Evolutionary conservation across 2,113 vertebrate species (phyloP).

Genomic region (Mystacornis crossleyi): DNA sequence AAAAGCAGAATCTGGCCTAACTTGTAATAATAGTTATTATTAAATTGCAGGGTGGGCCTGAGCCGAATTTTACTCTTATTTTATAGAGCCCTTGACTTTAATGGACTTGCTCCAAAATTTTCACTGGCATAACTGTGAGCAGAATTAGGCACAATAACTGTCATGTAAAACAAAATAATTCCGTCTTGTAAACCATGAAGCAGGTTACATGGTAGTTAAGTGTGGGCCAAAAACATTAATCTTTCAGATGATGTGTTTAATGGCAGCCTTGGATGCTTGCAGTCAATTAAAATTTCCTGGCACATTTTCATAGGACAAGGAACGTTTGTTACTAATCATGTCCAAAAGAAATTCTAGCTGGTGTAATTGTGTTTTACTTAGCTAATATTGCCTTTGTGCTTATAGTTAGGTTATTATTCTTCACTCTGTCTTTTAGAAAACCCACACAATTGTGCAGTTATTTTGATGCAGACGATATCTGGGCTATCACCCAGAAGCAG

Average conservation of each 20-base stretch:
- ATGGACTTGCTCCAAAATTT: constrained; percentile 22
- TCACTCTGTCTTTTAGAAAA: neutral
- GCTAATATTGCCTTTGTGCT: neutral
- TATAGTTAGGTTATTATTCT: neutral
- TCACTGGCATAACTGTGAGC: neutral
- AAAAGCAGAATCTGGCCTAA: neutral
- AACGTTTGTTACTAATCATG: neutral
- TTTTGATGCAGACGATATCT: neutral
- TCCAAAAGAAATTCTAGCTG: constrained; percentile 13
- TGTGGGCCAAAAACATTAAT: neutral
- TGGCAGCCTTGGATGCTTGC: neutral
- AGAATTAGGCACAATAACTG: constrained; percentile 28
- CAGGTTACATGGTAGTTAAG: neutral
- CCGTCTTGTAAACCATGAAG: constrained; percentile 16
- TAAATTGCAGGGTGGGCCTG: neutral
- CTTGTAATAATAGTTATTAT: neutral
- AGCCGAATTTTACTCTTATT: constrained; percentile 9
- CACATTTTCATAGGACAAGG: neutral
- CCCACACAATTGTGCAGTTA: neutral
- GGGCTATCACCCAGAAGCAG: neutral
- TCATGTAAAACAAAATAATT: constrained; percentile 40
- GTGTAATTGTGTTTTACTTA: neutral
- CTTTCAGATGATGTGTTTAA: constrained; percentile 31
- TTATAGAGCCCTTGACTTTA: neutral
- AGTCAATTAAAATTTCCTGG: constrained; percentile 51